phyloP scores from a whole-genome alignment of 2,113 vertebrate genomes.

The Callocephalon fimbriatum region DNA sequence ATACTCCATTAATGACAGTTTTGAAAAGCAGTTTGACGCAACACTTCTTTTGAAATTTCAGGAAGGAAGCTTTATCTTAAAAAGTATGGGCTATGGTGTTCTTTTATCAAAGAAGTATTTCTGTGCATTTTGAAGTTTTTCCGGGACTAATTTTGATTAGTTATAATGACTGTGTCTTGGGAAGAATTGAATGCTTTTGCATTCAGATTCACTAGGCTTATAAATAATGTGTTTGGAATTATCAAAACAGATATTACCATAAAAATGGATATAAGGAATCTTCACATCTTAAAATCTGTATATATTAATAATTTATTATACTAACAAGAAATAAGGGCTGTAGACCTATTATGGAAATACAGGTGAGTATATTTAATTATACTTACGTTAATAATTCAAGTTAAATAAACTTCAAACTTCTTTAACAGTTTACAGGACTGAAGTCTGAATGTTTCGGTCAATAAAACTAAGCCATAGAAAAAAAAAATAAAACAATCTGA shows the following conservation, averaged over 20 bases:
- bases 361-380: background rate
- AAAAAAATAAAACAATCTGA: background rate
- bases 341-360: background rate
- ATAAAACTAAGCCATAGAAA: background rate
- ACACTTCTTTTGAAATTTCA: background rate
- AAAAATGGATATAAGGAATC: background rate
- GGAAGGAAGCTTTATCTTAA: background rate
- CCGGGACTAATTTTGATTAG: background rate
- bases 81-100: accelerated
- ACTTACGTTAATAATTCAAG: background rate
- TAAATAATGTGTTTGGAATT: background rate
- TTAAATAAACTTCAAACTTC: background rate
- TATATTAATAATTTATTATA: background rate
- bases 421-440: background rate
- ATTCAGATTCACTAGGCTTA: background rate
- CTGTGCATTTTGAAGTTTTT: background rate
- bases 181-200: background rate
- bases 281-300: background rate
- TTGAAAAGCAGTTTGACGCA: background rate
- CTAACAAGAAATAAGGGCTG: background rate
- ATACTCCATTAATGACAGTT: background rate
- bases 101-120: background rate
- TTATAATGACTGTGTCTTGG: background rate
- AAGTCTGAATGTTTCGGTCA: background rate
- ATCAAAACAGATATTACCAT: background rate